These are phyloP conservation scores for Luperina nickerlii DNA, from an alignment of 2,888 invertebrate genomes.

Conservation along the genomic window DNA sequence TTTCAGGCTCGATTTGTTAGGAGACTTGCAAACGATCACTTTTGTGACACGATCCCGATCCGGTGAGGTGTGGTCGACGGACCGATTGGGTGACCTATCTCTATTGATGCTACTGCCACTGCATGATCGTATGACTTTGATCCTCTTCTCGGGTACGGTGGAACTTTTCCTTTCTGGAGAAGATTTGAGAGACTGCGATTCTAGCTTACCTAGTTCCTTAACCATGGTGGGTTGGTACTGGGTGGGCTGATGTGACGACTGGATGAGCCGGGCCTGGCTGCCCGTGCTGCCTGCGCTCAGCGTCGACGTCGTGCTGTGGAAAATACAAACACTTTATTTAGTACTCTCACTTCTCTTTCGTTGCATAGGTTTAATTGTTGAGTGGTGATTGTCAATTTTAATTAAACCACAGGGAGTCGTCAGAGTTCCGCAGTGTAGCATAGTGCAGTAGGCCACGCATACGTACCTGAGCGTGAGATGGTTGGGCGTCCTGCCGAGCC, in stretches of 20 bases:
- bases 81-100: slow-evolving; percentile 85
- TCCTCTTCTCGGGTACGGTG: slow-evolving; percentile 80
- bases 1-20: slow-evolving; percentile 87
- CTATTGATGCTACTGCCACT: slow-evolving; percentile 88
- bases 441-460: slow-evolving; percentile 60
- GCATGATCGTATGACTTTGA: slow-evolving; percentile 89
- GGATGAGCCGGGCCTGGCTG: slow-evolving; percentile 97
- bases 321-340: slow-evolving; percentile 32
- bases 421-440: not conserved
- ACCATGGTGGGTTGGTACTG: slow-evolving; percentile 97
- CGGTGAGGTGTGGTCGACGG: slow-evolving; percentile 78
- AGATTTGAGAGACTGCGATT: slow-evolving; percentile 88
- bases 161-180: slow-evolving; percentile 85
- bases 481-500: slow-evolving; percentile 97
- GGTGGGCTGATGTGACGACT: slow-evolving; percentile 97
- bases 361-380: not conserved
- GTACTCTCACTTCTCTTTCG: not conserved
- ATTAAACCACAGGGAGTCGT: not conserved
- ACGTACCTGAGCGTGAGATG: slow-evolving; percentile 96
- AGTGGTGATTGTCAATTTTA: not conserved
- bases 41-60: slow-evolving; percentile 88
- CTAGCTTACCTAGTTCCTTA: slow-evolving; percentile 96
- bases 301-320: slow-evolving; percentile 96
- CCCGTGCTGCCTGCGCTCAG: slow-evolving; percentile 98
- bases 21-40: slow-evolving; percentile 88